These are phyloP conservation scores for Cydia splendana DNA, from an alignment of 1,140 invertebrate genomes.

Conservation along the genomic window DNA sequence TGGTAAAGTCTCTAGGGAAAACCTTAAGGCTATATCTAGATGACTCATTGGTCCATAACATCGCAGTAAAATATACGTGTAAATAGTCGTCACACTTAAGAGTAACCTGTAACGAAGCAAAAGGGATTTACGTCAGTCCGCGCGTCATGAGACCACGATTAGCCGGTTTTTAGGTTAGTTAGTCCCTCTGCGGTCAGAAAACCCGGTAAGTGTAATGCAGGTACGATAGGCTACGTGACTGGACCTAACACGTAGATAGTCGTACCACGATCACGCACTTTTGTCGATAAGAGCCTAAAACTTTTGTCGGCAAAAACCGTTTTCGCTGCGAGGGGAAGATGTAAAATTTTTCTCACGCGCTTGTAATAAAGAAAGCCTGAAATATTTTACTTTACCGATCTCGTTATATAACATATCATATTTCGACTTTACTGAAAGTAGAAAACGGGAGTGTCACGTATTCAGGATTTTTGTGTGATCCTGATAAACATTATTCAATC, in stretches of 20 bases:
- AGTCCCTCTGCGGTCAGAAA: not conserved
- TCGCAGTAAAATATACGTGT: not conserved
- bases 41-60: not conserved
- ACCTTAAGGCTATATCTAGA: not conserved
- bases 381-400: too few relatives aligned
- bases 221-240: not conserved
- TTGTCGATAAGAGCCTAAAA: too few relatives aligned
- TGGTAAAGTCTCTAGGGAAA: not conserved
- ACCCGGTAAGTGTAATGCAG: not conserved
- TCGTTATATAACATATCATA: too few relatives aligned
- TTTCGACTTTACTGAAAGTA: too few relatives aligned
- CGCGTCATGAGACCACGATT: not conserved
- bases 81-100: not conserved
- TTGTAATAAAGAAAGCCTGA: too few relatives aligned
- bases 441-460: too few relatives aligned
- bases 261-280: not conserved
- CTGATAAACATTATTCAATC: too few relatives aligned
- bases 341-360: too few relatives aligned
- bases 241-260: not conserved
- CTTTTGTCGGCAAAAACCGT: too few relatives aligned
- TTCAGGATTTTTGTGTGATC: too few relatives aligned
- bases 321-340: too few relatives aligned
- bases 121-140: not conserved
- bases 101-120: not conserved
- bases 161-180: not conserved